Evolutionary conservation across 1,140 invertebrate species (phyloP).

Genomic region (Drosophila pseudoobscura): DNA sequence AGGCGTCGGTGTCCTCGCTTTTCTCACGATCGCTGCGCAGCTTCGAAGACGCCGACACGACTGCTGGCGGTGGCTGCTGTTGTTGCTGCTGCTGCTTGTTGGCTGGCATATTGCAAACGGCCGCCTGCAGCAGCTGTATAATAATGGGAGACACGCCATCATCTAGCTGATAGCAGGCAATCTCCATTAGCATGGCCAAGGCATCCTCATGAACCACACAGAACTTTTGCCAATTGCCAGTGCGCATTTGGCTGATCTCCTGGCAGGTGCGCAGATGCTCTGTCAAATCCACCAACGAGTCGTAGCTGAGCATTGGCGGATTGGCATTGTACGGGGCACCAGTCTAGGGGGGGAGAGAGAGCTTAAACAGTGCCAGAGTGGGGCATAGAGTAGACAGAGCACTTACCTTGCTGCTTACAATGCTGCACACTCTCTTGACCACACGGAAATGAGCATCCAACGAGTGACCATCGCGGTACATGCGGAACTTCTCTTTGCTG

Average conservation of each 20-base stretch:
- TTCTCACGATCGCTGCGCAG: slow-evolving; percentile 86
- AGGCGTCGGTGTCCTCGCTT: slow-evolving; percentile 87
- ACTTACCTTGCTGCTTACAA: slow-evolving; percentile 83
- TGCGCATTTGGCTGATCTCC: slow-evolving; percentile 95
- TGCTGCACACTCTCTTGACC: slow-evolving; percentile 84
- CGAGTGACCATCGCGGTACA: slow-evolving; percentile 96
- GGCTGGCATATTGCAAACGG: slow-evolving; percentile 87
- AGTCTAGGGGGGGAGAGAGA: slow-evolving; percentile 35
- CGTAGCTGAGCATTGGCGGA: slow-evolving; percentile 89
- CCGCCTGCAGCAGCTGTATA: slow-evolving; percentile 94
- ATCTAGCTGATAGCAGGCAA: slow-evolving; percentile 91
- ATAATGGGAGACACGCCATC: slow-evolving; percentile 97
- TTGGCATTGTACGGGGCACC: slow-evolving; percentile 82
- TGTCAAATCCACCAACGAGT: slow-evolving; percentile 95
- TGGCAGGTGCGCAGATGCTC: slow-evolving; percentile 97
- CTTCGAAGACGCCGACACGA: slow-evolving; percentile 60
- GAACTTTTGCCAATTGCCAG: slow-evolving; percentile 97
- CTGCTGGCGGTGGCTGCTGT: slow-evolving; percentile 32
- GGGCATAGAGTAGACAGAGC: no score
- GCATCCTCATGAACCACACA: slow-evolving; percentile 91
- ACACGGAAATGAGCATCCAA: slow-evolving; percentile 92
- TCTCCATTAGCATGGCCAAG: slow-evolving; percentile 90
- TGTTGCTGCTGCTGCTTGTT: slow-evolving; percentile 51
- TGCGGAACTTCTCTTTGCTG: slow-evolving; percentile 97
- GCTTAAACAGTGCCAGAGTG: not conserved